A percentile compares a stretch with the other conserved stretches of the same genome.
phyloP scores from a whole-genome alignment of 2,888 invertebrate genomes.

The Ormyrus rosae region DNA sequence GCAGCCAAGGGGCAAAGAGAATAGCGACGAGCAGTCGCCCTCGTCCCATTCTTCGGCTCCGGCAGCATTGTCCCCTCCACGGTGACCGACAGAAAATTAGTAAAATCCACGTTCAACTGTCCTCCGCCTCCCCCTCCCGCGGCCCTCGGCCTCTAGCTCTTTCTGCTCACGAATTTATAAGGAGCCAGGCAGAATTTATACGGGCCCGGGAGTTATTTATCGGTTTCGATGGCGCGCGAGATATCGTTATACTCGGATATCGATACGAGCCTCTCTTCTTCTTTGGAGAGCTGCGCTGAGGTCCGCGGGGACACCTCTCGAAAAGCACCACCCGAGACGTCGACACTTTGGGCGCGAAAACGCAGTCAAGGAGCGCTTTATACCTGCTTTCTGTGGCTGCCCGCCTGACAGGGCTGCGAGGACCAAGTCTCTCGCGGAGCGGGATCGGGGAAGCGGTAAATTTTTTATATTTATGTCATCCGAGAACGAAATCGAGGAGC shows the following conservation, averaged over 20 bases:
- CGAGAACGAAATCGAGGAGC: conserved; percentile 61
- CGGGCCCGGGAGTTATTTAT: conserved; percentile 71
- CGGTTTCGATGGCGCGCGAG: conserved; percentile 73
- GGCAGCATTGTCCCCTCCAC: conserved; percentile 48
- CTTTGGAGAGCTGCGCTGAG: conserved; percentile 35
- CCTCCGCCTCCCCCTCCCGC: conserved; percentile 63
- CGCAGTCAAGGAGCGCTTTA: conserved; percentile 13
- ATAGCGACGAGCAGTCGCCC: conserved; percentile 49
- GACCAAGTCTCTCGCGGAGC: not conserved
- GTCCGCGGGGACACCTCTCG: conserved; percentile 35
- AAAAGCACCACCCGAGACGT: conserved; percentile 45
- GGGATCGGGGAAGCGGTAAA: conserved; percentile 57
- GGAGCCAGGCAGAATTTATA: conserved; percentile 74
- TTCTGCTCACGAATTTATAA: conserved; percentile 71
- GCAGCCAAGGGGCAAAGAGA: conserved; percentile 51
- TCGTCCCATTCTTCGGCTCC: conserved; percentile 59
- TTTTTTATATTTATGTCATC: conserved; percentile 63
- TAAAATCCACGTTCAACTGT: conserved; percentile 73
- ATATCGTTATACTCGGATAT: conserved; percentile 74
- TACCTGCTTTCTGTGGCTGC: not conserved
- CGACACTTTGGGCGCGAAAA: conserved; percentile 42
- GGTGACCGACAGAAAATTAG: conserved; percentile 73
- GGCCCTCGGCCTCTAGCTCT: conserved; percentile 20
- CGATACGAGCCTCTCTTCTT: conserved; percentile 64
- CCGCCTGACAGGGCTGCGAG: conserved; percentile 18